Evolutionary conservation across 2,888 invertebrate genomes (phyloP).

Genomic region (Drosophila anomalipes): DNA sequence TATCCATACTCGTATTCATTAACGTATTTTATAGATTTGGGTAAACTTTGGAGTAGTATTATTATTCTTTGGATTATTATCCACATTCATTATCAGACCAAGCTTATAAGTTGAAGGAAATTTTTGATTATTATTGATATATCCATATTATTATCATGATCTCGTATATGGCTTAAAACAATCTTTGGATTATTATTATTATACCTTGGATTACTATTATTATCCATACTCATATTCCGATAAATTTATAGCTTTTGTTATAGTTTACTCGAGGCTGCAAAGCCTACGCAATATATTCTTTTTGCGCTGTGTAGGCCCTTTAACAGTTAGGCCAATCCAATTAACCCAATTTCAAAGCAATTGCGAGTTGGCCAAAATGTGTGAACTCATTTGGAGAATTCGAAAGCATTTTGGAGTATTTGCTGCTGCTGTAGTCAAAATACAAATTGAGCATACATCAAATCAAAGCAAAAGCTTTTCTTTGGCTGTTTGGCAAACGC

Average conservation of each 20-base stretch:
- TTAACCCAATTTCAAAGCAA: constrained; percentile 71
- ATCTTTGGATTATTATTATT: background rate
- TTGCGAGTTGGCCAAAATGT: constrained; percentile 55
- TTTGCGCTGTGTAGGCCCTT: constrained; percentile 44
- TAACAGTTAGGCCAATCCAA: constrained; percentile 62
- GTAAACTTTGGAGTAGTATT: background rate
- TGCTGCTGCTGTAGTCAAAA: constrained; percentile 49
- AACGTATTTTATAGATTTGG: too few species aligned
- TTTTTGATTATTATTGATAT: background rate
- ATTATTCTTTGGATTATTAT: background rate
- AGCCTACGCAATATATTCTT: constrained; percentile 48
- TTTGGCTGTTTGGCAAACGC: constrained; percentile 46
- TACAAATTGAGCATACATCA: constrained; percentile 63
- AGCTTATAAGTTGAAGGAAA: background rate
- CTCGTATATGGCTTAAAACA: background rate
- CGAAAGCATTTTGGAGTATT: constrained; percentile 50
- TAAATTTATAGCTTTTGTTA: background rate
- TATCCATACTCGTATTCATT: background rate
- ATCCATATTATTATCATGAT: background rate
- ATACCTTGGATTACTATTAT: background rate
- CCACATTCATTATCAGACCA: background rate
- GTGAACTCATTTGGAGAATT: constrained; percentile 28
- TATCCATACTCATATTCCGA: constrained; percentile 1
- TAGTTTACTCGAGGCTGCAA: background rate
- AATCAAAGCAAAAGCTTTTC: constrained; percentile 57